Evolutionary conservation across 2,888 invertebrate genomes (phyloP).

Genomic region (Lacanobia oleracea): DNA sequence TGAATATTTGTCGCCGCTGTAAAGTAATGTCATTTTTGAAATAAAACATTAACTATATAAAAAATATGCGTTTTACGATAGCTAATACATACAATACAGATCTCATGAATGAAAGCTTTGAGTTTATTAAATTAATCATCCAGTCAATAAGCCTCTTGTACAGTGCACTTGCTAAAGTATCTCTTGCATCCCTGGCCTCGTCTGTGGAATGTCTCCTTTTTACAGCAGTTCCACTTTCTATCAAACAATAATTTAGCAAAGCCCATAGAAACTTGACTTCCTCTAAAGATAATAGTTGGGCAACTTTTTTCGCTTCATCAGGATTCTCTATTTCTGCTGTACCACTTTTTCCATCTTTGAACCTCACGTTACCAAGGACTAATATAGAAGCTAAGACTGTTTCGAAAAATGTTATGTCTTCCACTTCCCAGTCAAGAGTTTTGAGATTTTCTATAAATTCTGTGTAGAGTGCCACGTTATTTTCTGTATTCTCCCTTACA

Average conservation of each 20-base stretch:
- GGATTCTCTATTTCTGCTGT: constrained; percentile 94
- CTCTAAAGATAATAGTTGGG: constrained; percentile 94
- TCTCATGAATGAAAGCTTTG: constrained; percentile 95
- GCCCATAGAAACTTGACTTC: constrained; percentile 96
- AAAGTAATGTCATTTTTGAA: constrained; percentile 69
- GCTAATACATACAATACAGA: constrained; percentile 95
- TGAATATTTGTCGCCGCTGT: constrained; percentile 95
- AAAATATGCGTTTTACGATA: neutral
- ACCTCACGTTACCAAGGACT: constrained; percentile 94
- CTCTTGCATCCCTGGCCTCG: constrained; percentile 95
- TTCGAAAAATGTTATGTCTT: constrained; percentile 93
- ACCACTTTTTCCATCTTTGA: constrained; percentile 92
- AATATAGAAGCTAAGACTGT: constrained; percentile 94
- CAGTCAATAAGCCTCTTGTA: constrained; percentile 97
- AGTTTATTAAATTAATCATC: constrained; percentile 96
- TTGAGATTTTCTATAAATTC: constrained; percentile 92
- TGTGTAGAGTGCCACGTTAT: constrained; percentile 92
- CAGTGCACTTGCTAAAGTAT: constrained; percentile 95
- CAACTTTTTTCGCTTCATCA: constrained; percentile 93
- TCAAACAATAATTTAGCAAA: constrained; percentile 95
- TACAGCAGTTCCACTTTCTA: constrained; percentile 93
- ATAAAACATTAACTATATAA: neutral
- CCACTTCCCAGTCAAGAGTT: constrained; percentile 93
- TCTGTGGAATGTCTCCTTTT: constrained; percentile 93
- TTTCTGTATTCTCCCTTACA: constrained; percentile 92